Percentiles rank a stretch among this genome's conserved stretches.
These are phyloP conservation scores for Mamestra configurata DNA, from an alignment of 1,140 invertebrate species.

Conservation along the genomic window DNA sequence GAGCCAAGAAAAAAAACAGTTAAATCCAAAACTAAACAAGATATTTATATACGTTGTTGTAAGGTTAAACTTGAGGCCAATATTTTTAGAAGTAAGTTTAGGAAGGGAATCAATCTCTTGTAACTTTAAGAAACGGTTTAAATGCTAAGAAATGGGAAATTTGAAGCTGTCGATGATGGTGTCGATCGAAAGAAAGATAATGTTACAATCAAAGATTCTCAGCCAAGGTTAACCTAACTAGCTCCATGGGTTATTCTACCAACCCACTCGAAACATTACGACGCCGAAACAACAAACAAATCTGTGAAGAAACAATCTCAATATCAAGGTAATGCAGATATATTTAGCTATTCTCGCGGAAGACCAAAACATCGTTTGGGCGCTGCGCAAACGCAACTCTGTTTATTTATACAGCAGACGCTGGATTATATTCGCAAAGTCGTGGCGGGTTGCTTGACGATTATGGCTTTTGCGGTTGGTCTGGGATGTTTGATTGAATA, in stretches of 20 bases:
- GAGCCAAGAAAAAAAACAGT: not conserved
- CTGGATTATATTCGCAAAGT: constrained; percentile 37
- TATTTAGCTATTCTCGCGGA: constrained; percentile 31
- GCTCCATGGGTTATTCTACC: too few relatives aligned
- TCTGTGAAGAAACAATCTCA: not conserved
- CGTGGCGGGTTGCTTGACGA: not conserved
- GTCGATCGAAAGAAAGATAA: not conserved
- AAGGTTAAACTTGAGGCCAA: not conserved
- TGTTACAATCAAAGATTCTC: not conserved
- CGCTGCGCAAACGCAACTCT: constrained; percentile 12
- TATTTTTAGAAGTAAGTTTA: not conserved
- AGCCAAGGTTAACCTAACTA: not conserved
- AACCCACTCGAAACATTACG: constrained; percentile 4
- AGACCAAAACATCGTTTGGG: constrained; percentile 4
- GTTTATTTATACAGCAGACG: constrained; percentile 25
- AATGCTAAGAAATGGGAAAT: too few relatives aligned
- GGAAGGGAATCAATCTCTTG: too few relatives aligned
- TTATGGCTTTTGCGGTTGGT: constrained; percentile 14
- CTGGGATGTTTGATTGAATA: not conserved
- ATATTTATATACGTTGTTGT: not conserved
- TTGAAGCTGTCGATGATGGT: not conserved
- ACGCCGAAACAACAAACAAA: not conserved
- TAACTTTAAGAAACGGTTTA: too few relatives aligned
- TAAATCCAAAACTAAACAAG: not conserved
- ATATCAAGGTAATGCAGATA: constrained; percentile 37